phyloP scores from a whole-genome alignment of 2,888 invertebrate species.

The Mythimna vitellina region DNA sequence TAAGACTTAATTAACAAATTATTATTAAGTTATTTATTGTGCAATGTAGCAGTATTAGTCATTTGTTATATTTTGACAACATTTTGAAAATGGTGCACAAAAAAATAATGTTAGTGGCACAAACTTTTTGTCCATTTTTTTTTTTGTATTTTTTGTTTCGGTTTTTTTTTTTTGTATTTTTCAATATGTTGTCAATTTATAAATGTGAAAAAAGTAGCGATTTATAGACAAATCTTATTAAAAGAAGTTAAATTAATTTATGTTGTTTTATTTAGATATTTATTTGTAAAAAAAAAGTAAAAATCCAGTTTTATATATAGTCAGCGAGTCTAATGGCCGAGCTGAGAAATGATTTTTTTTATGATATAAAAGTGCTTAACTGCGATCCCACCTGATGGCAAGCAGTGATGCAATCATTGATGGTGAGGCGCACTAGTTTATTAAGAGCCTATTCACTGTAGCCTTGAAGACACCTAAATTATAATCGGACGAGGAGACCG shows the following conservation, averaged over 20 bases:
- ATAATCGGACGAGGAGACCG: too few species aligned
- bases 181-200: constrained; percentile 68
- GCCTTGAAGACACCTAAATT: too few species aligned
- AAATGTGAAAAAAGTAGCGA: constrained; percentile 76
- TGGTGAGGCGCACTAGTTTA: too few species aligned
- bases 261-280: constrained; percentile 61
- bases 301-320: background rate
- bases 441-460: too few species aligned
- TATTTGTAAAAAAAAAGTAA: background rate
- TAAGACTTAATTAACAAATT: constrained; percentile 74
- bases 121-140: constrained; percentile 24
- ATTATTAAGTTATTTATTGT: constrained; percentile 89
- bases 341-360: too few species aligned
- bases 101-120: constrained; percentile 9
- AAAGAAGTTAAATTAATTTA: constrained; percentile 75
- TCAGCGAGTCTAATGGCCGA: background rate
- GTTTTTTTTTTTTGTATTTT: constrained; percentile 19
- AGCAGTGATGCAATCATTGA: too few species aligned
- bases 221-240: constrained; percentile 83
- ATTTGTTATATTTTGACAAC: constrained; percentile 72
- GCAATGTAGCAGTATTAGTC: constrained; percentile 90
- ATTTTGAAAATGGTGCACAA: constrained; percentile 65
- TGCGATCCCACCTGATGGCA: too few species aligned
- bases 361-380: too few species aligned
- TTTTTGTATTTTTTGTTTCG: constrained; percentile 1